Percentiles rank a stretch among this genome's conserved stretches.
Evolutionary conservation across 2,888 invertebrate genomes (phyloP).

Genomic region (Plebejus melissa): DNA sequence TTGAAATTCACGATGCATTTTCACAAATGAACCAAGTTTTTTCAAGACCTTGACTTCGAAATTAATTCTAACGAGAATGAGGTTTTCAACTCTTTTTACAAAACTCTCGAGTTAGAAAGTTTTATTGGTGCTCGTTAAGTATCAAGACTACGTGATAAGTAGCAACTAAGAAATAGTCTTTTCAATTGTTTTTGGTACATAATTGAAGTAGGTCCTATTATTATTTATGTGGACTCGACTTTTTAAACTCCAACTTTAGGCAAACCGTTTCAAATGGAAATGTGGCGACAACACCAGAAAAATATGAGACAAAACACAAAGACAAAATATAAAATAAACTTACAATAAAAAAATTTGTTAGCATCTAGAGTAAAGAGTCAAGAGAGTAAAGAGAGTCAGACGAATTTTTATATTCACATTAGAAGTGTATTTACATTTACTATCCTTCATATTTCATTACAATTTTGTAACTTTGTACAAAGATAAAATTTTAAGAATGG

Average conservation of each 20-base stretch:
- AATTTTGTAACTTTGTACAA: constrained; percentile 1
- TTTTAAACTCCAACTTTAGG: too few relatives aligned
- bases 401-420: too few relatives aligned
- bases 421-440: not conserved
- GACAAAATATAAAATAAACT: too few relatives aligned
- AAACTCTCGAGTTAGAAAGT: not conserved
- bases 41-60: constrained; percentile 54
- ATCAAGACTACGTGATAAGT: not conserved
- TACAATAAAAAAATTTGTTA: too few relatives aligned
- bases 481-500: constrained; percentile 3
- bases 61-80: constrained; percentile 43
- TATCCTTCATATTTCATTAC: not conserved
- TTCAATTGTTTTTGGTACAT: not conserved
- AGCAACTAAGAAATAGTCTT: not conserved
- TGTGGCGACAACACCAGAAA: too few relatives aligned
- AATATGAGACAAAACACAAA: too few relatives aligned
- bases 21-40: constrained; percentile 76
- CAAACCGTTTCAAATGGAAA: too few relatives aligned
- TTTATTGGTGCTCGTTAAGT: not conserved
- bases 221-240: too few relatives aligned
- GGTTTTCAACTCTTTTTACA: constrained; percentile 37
- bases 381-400: too few relatives aligned
- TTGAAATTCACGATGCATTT: constrained; percentile 76
- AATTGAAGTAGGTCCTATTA: too few relatives aligned
- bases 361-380: too few relatives aligned